Evolutionary conservation across 2,797 vertebrate species (phyloP).

Genomic region (Cryptoblepharus egeriae): DNA sequence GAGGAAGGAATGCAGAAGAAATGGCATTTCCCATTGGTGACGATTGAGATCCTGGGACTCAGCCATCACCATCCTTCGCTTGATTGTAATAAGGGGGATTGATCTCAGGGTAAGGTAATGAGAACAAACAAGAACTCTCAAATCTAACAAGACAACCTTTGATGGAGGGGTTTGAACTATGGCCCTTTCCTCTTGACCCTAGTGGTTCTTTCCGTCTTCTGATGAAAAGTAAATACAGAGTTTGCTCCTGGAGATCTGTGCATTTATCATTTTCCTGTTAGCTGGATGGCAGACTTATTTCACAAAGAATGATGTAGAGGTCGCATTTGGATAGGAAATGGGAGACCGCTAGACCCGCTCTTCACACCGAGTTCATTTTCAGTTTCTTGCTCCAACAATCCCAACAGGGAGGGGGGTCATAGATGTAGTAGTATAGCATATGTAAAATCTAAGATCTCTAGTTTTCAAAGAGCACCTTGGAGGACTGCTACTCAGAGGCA

Average conservation of each 20-base stretch:
- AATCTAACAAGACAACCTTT: neutral
- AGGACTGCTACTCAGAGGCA: no score
- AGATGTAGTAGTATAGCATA: neutral
- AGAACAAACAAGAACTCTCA: slow-evolving; percentile 11
- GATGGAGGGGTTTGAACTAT: neutral
- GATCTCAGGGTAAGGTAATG: neutral
- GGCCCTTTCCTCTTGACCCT: neutral
- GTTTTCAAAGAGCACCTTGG: neutral
- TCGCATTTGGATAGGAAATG: neutral
- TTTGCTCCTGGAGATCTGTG: neutral
- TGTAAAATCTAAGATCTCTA: neutral
- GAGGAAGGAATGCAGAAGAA: slow-evolving; percentile 31
- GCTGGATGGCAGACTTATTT: neutral
- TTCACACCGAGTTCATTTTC: neutral
- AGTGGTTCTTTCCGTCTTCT: neutral
- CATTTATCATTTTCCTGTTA: neutral
- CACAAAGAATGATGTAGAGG: neutral
- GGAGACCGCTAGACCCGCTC: neutral
- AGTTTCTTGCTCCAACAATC: neutral
- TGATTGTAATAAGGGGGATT: neutral
- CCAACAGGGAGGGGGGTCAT: neutral
- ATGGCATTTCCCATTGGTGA: slow-evolving; percentile 38
- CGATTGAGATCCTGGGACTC: neutral
- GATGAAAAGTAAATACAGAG: neutral
- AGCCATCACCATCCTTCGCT: slow-evolving; percentile 6